Evolutionary conservation across 2,888 invertebrate species (phyloP).

Genomic region (Aporophyla lueneburgensis): DNA sequence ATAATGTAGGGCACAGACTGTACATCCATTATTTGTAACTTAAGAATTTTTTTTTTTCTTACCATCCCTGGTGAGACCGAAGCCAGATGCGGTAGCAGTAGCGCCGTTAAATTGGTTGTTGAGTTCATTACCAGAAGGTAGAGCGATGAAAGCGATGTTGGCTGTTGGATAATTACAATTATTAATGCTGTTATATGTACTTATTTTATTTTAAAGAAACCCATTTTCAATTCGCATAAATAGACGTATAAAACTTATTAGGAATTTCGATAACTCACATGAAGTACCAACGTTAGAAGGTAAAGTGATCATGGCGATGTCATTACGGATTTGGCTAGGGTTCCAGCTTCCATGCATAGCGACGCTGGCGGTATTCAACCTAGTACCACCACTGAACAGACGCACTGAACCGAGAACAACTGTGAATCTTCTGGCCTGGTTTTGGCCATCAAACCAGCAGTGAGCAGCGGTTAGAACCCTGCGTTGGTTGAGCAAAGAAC

Average conservation of each 20-base stretch:
- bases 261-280: slow-evolving; percentile 59
- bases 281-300: slow-evolving; percentile 56
- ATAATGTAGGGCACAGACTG: too few species aligned
- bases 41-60: slow-evolving; percentile 27
- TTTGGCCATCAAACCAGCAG: slow-evolving; percentile 34
- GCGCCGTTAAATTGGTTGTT: slow-evolving; percentile 66
- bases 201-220: slow-evolving; percentile 4
- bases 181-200: too few species aligned
- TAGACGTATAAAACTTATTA: too few species aligned
- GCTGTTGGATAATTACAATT: slow-evolving; percentile 40
- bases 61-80: slow-evolving; percentile 71
- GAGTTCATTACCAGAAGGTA: slow-evolving; percentile 68
- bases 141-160: slow-evolving; percentile 65
- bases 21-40: too few species aligned
- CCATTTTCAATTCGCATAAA: neutral
- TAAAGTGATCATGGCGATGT: slow-evolving; percentile 76
- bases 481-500: slow-evolving; percentile 70
- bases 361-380: slow-evolving; percentile 65
- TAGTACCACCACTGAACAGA: slow-evolving; percentile 23
- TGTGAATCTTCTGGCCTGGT: slow-evolving; percentile 37
- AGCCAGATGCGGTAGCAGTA: slow-evolving; percentile 74
- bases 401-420: slow-evolving; percentile 42
- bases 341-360: slow-evolving; percentile 74
- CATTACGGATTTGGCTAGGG: slow-evolving; percentile 73
- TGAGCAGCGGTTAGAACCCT: slow-evolving; percentile 65